Conservation (phyloP, 2,113 vertebrate species). For the Engystomops pustulosus region DNA sequence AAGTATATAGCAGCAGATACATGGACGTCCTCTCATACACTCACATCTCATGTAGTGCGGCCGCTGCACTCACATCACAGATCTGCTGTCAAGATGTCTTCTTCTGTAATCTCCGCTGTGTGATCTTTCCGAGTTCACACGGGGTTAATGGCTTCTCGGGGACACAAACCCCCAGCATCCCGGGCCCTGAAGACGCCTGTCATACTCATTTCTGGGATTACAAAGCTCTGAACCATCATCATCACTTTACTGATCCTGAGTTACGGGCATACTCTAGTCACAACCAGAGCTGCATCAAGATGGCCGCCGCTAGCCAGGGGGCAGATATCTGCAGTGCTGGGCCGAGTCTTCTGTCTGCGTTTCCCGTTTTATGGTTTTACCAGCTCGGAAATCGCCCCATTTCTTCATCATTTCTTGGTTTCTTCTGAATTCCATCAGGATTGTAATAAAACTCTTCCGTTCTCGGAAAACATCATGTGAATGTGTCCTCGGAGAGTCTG, state of each 20-base stretch:
- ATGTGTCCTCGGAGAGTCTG: conserved; percentile 38
- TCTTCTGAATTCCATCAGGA: conserved; percentile 5
- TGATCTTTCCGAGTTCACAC: conserved; percentile 5
- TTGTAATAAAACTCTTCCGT: conserved; percentile 20
- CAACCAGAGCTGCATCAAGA: not conserved
- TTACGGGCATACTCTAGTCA: not conserved
- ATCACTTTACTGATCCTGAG: too few species aligned
- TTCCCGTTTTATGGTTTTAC: not conserved
- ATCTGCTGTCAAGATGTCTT: conserved; percentile 45
- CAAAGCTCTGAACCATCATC: too few species aligned
- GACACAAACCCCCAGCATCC: not conserved
- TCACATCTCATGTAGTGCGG: not conserved
- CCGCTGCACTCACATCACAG: not conserved
- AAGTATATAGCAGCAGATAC: too few species aligned
- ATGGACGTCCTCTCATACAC: too few species aligned
- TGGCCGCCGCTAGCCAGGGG: not conserved
- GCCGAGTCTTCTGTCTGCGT: not conserved
- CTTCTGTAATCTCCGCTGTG: conserved; percentile 9
- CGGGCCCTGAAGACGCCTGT: too few species aligned
- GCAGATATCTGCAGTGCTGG: not conserved
- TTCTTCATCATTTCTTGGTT: not conserved
- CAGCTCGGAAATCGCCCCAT: not conserved
- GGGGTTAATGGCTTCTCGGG: not conserved
- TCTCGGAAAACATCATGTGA: not conserved
- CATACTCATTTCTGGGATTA: too few species aligned